Conservation (phyloP, 2,113 vertebrate species). For the Murina feae region DNA sequence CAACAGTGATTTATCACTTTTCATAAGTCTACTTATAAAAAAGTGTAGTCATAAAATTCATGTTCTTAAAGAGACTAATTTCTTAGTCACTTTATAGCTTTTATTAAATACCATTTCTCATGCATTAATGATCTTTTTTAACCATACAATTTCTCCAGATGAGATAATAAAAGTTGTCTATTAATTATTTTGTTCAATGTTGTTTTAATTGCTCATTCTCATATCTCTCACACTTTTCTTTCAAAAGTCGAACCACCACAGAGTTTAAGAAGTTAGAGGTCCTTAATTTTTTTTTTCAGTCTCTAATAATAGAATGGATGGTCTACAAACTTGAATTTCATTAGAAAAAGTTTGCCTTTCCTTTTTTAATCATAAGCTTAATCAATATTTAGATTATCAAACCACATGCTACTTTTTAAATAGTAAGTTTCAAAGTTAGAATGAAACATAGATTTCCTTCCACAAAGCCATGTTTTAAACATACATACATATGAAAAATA, state of each 20-base stretch:
- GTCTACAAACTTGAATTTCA: background rate
- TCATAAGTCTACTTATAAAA: background rate
- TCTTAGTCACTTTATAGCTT: background rate
- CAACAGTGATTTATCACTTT: background rate
- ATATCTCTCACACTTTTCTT: background rate
- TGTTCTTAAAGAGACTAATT: background rate
- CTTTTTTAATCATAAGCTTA: background rate
- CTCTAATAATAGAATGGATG: background rate
- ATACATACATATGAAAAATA: conserved; percentile 14
- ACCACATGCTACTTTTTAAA: background rate
- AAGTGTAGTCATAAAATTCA: background rate
- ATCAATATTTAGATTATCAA: conserved; percentile 16
- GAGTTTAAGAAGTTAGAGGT: background rate
- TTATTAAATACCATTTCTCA: background rate
- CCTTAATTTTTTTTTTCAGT: background rate
- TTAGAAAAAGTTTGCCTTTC: background rate
- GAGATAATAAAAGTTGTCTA: background rate
- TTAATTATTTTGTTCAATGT: background rate
- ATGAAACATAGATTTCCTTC: conserved; percentile 27
- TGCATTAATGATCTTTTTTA: background rate
- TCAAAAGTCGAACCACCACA: background rate
- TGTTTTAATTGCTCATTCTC: background rate
- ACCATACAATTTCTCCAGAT: background rate
- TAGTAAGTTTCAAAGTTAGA: conserved; percentile 19
- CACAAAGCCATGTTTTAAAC: background rate